A percentile compares a stretch with the other conserved stretches of the same genome.
These are phyloP conservation scores for Drosophila fungiperda DNA, from an alignment of 2,888 invertebrate species.

Conservation along the genomic window DNA sequence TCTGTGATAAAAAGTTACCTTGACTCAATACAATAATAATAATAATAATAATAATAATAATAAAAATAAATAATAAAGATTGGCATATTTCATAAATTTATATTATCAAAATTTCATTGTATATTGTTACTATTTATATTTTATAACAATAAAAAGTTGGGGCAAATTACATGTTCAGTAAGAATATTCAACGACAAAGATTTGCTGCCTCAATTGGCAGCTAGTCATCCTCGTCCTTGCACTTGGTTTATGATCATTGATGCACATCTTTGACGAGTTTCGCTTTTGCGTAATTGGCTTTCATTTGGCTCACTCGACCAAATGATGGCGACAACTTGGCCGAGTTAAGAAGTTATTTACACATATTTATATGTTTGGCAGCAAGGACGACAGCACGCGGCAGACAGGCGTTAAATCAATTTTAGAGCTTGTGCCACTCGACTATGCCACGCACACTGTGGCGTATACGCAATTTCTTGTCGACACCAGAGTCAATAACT, in stretches of 20 bases:
- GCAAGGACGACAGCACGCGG: constrained; percentile 9
- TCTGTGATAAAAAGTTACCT: too few relatives aligned
- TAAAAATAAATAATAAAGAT: too few relatives aligned
- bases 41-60: too few relatives aligned
- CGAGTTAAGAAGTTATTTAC: constrained; percentile 25
- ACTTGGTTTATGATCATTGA: constrained; percentile 24
- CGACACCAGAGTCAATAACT: neutral
- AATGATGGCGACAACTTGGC: constrained; percentile 63
- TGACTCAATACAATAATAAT: too few relatives aligned
- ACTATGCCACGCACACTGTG: constrained; percentile 6
- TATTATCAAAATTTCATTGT: too few relatives aligned
- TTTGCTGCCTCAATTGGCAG: constrained; percentile 7
- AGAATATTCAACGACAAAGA: constrained; percentile 1
- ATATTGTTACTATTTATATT: neutral
- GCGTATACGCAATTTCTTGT: constrained; percentile 37
- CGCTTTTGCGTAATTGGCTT: constrained; percentile 52
- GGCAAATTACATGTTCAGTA: neutral
- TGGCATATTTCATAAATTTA: too few relatives aligned
- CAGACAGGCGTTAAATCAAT: constrained; percentile 55
- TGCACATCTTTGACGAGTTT: constrained; percentile 13
- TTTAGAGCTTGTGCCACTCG: constrained; percentile 23
- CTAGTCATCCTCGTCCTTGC: constrained; percentile 17
- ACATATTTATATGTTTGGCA: constrained; percentile 19
- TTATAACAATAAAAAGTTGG: too few relatives aligned
- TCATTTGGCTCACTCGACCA: constrained; percentile 24